Evolutionary conservation across 1,140 invertebrate genomes (phyloP), one percentile per base, ranked within the genome.

Genomic region (Brachionus manjavacas): DNA sequence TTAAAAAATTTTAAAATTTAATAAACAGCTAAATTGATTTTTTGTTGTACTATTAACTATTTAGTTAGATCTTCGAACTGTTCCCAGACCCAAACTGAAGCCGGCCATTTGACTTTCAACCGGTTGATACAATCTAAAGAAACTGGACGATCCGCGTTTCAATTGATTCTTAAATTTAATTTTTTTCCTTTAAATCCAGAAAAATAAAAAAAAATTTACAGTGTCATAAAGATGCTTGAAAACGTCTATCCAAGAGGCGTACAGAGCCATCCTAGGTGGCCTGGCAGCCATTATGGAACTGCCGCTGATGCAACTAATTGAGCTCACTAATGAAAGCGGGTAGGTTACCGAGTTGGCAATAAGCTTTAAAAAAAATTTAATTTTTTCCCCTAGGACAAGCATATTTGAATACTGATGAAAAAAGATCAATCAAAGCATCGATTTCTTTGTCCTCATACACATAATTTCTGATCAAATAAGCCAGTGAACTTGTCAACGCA

Each of bases 81-180:
- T n/a, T 25, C 25, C 72, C 28, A 49, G 72, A 49, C 72, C 72
- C 31, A 76, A 76, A 25, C 72, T 76, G n/a, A 76, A 76, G 23
- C 72, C 72, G 28, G 20, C 46, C 49, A 46, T 23, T 25, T 52
- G 39, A 14, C 20, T 46, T 31, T 46, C 31, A 49, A 28, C 28
- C 25, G 79, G 79, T 20, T 20, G n/a, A 43, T 81, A 81, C 7
- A 66, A 28, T 64, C 79, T 60, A 16, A 81, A 81, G 25, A 81
- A 81, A 16, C 52, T 81, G 0, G 79, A 81, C 11, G 79, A 60
- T 41, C 79, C 79, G 3, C 79, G 79, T 64, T 81, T 81, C 52
- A 81, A 43, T 43, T 60, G 49, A 68, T 81, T 81, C 79, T 81
- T 35, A 35, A 35, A 35, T 35, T 35, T 35, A 35, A 35, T 31